Base-by-base conservation (phyloP, 1,140 invertebrate species). In the Neocloeon triangulifer region DNA sequence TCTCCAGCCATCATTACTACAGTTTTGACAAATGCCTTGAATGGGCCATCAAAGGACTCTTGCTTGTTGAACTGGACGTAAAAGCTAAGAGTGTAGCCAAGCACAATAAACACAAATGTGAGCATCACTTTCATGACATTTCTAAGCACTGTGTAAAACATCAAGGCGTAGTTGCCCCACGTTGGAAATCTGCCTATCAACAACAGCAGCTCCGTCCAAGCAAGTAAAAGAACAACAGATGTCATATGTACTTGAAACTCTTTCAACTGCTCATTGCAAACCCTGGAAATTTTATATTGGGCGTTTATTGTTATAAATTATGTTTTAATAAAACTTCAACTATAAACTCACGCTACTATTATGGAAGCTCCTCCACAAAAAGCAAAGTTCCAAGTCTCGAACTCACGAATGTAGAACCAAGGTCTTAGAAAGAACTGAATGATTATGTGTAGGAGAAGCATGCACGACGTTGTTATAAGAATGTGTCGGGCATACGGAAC, bases 1-100 rank as follows among this genome's bases (percentile, higher is more conserved):
- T 66, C 64, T n/a, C 60, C 60, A 39, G 59, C 61, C 58, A 64
- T 63, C 63, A 67, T 66, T 26, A 62, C 61, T 3, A 57, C 44
- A 3, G 59, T 62, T 42, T 58, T 62, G 1, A 61, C 43, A 10
- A 63, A 35, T 2, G 58, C 45, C 9, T 46, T 42, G 52, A 53
- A 54, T 12, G 53, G 50, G 38, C 53, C 40, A 13, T 25, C 32
- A 41, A 62, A 64, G 32, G 54, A 41, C 19, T 50, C 42, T 22
- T 46, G 48, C 36, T 42, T 43, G 41, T 48, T 44, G 41, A 62
- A 64, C 32, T 55, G 48, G 35, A 64, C 51, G 28, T 51, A 52
- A 46, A 64, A 65, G 32, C 59, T 57, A 34, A 64, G 49, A 25
- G 58, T 53, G 44, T 65, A 66, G 32, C 60, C 64, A 19, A 65